Percentiles rank a stretch among this genome's conserved stretches.
These are phyloP conservation scores for Nomada fucata DNA, from an alignment of 2,888 invertebrate genomes.

Conservation along the genomic window DNA sequence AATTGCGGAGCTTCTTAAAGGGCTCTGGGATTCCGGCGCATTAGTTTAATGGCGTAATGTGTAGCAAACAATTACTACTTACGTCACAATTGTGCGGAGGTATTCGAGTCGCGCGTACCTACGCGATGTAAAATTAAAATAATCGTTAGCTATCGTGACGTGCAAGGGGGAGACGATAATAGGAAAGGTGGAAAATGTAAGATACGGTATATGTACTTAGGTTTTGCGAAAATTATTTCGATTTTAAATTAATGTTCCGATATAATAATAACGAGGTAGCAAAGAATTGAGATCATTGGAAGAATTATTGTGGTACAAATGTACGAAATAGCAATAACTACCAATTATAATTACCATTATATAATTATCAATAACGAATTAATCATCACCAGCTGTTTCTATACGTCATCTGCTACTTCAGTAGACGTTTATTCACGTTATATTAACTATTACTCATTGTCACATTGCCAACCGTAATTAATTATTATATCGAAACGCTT, in stretches of 20 bases:
- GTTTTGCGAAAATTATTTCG: neutral
- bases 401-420: no score
- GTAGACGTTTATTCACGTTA: no score
- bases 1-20: constrained; percentile 9
- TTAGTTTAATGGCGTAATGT: neutral
- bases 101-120: neutral
- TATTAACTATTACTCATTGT: no score
- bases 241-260: neutral
- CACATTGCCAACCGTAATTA: no score
- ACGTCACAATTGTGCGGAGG: neutral
- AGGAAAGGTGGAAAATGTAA: no score
- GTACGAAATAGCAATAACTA: no score
- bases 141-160: neutral
- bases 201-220: neutral
- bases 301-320: no score
- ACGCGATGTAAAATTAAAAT: neutral
- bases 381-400: no score
- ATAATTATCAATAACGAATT: no score
- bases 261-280: neutral
- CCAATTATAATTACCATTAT: no score
- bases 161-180: neutral
- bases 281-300: no score
- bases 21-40: neutral
- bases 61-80: constrained; percentile 3
- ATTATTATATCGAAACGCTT: no score